Evolutionary conservation across 2,797 vertebrate genomes (phyloP), one percentile per base, ranked within the genome.

Genomic region (Cossypha caffra): DNA sequence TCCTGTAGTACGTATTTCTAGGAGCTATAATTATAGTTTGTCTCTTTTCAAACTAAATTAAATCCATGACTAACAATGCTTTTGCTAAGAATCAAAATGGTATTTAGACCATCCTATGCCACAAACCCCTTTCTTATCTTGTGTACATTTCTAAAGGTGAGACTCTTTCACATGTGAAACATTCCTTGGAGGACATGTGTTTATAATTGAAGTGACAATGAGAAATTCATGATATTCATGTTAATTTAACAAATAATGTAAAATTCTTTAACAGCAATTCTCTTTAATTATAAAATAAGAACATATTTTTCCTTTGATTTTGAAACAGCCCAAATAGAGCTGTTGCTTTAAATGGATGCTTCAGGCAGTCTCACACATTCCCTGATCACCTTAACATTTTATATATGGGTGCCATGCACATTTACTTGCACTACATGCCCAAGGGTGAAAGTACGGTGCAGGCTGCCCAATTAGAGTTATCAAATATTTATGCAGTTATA

Each of bases 401-500:
- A 48, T 64, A 21, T 23, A 58, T 0, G 3, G 59, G 62, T 86
- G 45, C 62, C 43, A 72, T 38, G 43, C 69, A 58, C 76, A 77
- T 91, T 90, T 72, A 72, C 42, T 96, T 75, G 68, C 47, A 80
- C 48, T 83, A 45, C 24, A 71, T 76, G 94, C 91, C 78, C 69
- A 94, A 82, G 85, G 85, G 77, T 86, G 57, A 69, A 86, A 89
- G 45, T 29, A 80, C 31, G 52, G 83, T 63, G 91, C 67, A 67
- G 68, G 75, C 59, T 86, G 64, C 71, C 69, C 86, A 93, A 72
- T 90, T 66, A 94, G 51, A 87, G 51, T 64, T 59, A 95, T 87
- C 86, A 95, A 97, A 96, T 94, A 95, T 96, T 96, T 88, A 95
- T 97, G 91, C 63, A 82, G 76, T 33, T 80, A 58, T 74, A 85